A percentile compares a stretch with the other conserved stretches of the same genome.
phyloP scores from a whole-genome alignment of 1,140 invertebrate species.

The Magallana ariakensis region DNA sequence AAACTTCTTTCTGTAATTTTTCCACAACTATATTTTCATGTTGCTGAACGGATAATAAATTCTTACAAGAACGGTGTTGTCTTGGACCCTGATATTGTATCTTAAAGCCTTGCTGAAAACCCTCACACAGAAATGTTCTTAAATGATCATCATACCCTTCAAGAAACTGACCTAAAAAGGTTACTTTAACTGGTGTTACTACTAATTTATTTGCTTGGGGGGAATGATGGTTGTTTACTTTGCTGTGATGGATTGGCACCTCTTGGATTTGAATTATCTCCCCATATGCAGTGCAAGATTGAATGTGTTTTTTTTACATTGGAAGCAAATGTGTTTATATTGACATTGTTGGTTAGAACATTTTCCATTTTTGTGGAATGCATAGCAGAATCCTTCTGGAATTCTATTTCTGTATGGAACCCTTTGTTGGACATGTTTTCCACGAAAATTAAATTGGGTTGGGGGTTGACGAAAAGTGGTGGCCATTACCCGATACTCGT shows the following conservation, averaged over 20 bases:
- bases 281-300: not conserved
- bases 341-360: not conserved
- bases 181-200: not conserved
- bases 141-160: not conserved
- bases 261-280: not conserved
- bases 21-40: too few species aligned
- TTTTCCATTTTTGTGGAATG: not conserved
- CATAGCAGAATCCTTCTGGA: not conserved
- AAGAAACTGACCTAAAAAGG: not conserved
- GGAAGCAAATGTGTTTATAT: not conserved
- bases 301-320: conserved; percentile 4
- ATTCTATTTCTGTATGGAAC: not conserved
- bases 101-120: conserved; percentile 29
- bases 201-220: not conserved
- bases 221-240: too few species aligned
- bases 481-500: not conserved
- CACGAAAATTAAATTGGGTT: not conserved
- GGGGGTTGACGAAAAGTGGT: not conserved
- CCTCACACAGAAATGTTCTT: not conserved
- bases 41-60: too few species aligned
- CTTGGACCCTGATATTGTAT: too few species aligned
- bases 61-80: too few species aligned
- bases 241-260: not conserved
- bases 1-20: too few species aligned
- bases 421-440: not conserved